Conservation (phyloP, 2,888 invertebrate genomes). For the Danaus chrysippus region DNA sequence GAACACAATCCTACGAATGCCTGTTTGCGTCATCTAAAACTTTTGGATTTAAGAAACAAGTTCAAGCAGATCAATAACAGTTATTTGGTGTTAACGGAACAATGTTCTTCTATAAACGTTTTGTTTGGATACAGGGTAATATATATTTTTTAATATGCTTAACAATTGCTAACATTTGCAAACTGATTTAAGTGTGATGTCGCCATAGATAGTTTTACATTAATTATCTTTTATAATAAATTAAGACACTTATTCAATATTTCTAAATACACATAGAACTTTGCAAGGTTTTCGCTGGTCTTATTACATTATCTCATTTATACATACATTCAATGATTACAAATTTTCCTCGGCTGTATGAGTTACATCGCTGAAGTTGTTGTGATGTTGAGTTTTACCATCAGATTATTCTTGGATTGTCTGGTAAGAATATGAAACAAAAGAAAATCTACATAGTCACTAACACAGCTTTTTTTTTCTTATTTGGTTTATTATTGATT, state of each 20-base stretch:
- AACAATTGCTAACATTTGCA: too few species aligned
- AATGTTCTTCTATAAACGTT: constrained; percentile 27
- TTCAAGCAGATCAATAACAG: constrained; percentile 24
- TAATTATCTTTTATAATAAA: too few species aligned
- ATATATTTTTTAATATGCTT: not conserved
- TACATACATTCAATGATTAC: constrained; percentile 16
- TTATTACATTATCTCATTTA: not conserved
- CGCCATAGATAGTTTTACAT: too few species aligned
- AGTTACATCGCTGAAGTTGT: constrained; percentile 22
- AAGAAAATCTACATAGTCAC: not conserved
- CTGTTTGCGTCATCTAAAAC: constrained; percentile 15
- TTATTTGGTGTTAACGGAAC: constrained; percentile 28
- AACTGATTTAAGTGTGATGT: too few species aligned
- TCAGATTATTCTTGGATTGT: constrained; percentile 22
- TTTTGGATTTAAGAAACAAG: constrained; percentile 13
- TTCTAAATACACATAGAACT: not conserved
- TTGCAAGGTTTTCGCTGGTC: not conserved
- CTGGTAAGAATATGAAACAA: constrained; percentile 17
- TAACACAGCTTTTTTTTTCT: too few species aligned
- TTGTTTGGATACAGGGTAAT: constrained; percentile 29
- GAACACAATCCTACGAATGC: constrained; percentile 11
- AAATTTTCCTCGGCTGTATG: constrained; percentile 25
- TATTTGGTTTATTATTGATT: too few species aligned
- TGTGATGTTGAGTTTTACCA: constrained; percentile 21
- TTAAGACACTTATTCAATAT: too few species aligned